phyloP scores from a whole-genome alignment of 2,797 vertebrate species.

The Cetoscarus ocellatus region DNA sequence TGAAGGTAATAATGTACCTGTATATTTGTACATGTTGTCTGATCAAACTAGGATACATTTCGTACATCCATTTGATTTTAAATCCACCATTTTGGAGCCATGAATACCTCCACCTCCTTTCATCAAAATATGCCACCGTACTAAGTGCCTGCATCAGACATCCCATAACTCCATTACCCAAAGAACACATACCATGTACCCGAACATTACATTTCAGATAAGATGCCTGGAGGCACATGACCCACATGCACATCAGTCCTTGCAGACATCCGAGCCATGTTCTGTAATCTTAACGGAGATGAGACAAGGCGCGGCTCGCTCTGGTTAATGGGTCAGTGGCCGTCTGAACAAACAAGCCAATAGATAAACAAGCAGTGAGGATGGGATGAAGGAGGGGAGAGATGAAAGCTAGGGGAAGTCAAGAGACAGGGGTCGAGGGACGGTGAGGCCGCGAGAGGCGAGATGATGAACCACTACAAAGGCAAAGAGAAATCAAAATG shows the following conservation, averaged over 20 bases:
- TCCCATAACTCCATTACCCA: slow-evolving; percentile 15
- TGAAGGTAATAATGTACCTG: neutral
- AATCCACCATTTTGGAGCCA: neutral
- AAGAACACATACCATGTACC: slow-evolving; percentile 2
- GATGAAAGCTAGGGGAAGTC: slow-evolving; percentile 70
- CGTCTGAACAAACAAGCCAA: slow-evolving; percentile 65
- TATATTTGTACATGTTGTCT: neutral
- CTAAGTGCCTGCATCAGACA: slow-evolving; percentile 24
- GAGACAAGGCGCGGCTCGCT: slow-evolving; percentile 44
- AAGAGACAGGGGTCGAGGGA: slow-evolving; percentile 64
- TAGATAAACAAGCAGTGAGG: slow-evolving; percentile 68
- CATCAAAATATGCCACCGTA: slow-evolving; percentile 19
- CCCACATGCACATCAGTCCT: slow-evolving; percentile 32
- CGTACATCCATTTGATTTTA: neutral
- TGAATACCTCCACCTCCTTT: neutral
- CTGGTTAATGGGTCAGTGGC: slow-evolving; percentile 64
- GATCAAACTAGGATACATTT: neutral
- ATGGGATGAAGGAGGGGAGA: slow-evolving; percentile 59
- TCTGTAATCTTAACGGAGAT: slow-evolving; percentile 59
- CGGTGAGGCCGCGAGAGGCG: slow-evolving; percentile 51
- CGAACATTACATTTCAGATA: slow-evolving; percentile 32
- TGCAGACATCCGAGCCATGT: slow-evolving; percentile 37
- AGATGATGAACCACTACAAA: slow-evolving; percentile 79
- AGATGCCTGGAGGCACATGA: slow-evolving; percentile 7
- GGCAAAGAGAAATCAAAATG: slow-evolving; percentile 81